Evolutionary conservation across 1,140 invertebrate species (phyloP).

Genomic region (Lepidostoma basale): DNA sequence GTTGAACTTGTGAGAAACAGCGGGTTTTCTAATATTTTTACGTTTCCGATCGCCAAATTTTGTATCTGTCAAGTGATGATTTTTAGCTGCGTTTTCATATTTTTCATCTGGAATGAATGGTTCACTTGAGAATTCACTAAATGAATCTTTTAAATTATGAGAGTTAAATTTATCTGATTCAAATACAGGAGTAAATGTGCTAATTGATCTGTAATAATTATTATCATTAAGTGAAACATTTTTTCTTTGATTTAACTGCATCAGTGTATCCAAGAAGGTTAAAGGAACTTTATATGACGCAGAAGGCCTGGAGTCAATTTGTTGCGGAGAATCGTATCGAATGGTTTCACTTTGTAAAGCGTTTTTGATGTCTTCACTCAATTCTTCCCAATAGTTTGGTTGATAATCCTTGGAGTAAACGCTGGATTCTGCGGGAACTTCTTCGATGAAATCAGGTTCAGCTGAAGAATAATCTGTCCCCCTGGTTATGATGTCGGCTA

Average conservation of each 20-base stretch:
- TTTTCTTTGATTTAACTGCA: neutral
- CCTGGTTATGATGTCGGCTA: neutral
- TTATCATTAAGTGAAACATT: neutral
- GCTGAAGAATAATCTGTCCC: neutral
- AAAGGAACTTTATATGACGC: neutral
- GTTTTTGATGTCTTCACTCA: neutral
- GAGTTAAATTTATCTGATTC: neutral
- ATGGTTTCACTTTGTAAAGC: neutral
- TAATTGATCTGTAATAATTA: neutral
- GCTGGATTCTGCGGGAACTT: neutral
- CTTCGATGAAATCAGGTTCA: neutral
- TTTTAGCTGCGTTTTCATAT: no score
- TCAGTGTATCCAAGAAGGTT: neutral
- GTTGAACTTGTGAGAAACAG: neutral
- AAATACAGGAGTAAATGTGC: neutral
- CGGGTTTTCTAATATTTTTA: neutral
- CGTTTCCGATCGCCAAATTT: no score
- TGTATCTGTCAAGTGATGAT: no score
- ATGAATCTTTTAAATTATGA: neutral
- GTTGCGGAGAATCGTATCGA: neutral
- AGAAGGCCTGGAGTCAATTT: neutral
- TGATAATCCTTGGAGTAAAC: conserved; percentile 1
- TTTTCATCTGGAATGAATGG: neutral
- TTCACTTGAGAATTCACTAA: neutral
- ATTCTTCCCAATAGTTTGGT: neutral